Base-by-base conservation (phyloP, 2,888 invertebrate genomes). In the Lasioglossum villosulum region DNA sequence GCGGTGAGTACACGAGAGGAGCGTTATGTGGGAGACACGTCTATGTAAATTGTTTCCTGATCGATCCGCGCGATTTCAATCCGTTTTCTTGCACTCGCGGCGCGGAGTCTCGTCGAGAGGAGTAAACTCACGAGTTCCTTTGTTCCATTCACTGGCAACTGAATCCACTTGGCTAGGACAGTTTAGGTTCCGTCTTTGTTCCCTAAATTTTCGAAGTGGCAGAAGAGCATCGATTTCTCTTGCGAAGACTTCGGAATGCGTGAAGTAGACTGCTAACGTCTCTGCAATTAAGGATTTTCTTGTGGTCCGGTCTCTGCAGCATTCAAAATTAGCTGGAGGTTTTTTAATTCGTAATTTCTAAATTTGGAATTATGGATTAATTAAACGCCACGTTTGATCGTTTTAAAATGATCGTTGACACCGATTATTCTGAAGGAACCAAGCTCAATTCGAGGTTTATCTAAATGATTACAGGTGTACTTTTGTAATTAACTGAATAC, bases 11-110 rank as follows among this genome's bases (percentile, higher is more conserved):
- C 56, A 79, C 71, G 52, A 19, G 70, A 39, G 12, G 45, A 56
- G 12, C n/a, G 70, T 63, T 78, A 72, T 76, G 74, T n/a, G 59
- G 30, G 30, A 14, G 42, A 78, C 81, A 76, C 81, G 80, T 86
- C 80, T 84, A 88, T 87, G 87, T 86, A 89, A 89, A 89, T 89
- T 89, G 89, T 89, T 86, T 89, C 82, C 79, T 82, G 82, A 89
- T 89, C 89, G 88, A 86, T 89, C 63, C 82, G 82, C 42, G 72
- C 78, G 80, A 68, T 81, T 89, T 80, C 86, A 89, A 86, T 89
- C 77, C 71, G 56, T 73, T 56, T 82, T 84, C 78, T 80, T 78
- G 78, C 27, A 78, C 75, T 75, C 39, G 68, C 12, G 34, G 34
- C 37, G 10, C 16, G 59, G 34, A 78, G 34, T 48, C 78, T 71